These are phyloP conservation scores for Volucella inflata DNA, from an alignment of 2,888 invertebrate genomes.

Conservation along the genomic window DNA sequence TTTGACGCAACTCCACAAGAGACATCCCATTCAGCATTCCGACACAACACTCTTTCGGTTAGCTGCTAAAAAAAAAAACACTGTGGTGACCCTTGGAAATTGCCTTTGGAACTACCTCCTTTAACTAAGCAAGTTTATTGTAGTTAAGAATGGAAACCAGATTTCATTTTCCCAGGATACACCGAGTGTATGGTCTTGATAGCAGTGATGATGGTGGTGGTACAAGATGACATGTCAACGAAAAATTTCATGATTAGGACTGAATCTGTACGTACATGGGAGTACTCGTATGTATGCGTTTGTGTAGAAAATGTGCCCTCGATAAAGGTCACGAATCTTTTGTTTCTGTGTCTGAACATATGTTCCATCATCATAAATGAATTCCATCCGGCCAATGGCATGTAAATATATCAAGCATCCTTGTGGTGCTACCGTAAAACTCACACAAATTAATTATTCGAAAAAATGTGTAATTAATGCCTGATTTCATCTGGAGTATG, in stretches of 20 bases:
- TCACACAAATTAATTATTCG: conserved; percentile 44
- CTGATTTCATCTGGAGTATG: conserved; percentile 13
- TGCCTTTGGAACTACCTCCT: conserved; percentile 22
- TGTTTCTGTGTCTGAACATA: not conserved
- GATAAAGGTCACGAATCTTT: conserved; percentile 24
- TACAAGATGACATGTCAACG: conserved; percentile 8
- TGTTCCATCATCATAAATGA: not conserved
- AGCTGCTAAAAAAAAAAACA: conserved; percentile 7
- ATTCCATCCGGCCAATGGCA: not conserved
- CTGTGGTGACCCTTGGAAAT: conserved; percentile 36
- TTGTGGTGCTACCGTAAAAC: conserved; percentile 1
- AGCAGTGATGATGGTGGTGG: not conserved
- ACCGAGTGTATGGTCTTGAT: too few species aligned
- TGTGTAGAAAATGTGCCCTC: not conserved
- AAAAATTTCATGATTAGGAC: conserved; percentile 21
- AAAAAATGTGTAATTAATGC: conserved; percentile 57
- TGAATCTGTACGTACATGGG: not conserved
- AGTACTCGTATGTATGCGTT: too few species aligned
- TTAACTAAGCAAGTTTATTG: conserved; percentile 19
- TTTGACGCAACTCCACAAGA: not conserved
- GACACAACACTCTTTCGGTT: not conserved
- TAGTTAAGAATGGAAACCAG: not conserved
- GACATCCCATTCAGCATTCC: not conserved
- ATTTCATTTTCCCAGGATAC: conserved; percentile 12
- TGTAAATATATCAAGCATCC: conserved; percentile 1